Conservation (phyloP, 2,888 invertebrate species). For the Synergus gifuensis region DNA sequence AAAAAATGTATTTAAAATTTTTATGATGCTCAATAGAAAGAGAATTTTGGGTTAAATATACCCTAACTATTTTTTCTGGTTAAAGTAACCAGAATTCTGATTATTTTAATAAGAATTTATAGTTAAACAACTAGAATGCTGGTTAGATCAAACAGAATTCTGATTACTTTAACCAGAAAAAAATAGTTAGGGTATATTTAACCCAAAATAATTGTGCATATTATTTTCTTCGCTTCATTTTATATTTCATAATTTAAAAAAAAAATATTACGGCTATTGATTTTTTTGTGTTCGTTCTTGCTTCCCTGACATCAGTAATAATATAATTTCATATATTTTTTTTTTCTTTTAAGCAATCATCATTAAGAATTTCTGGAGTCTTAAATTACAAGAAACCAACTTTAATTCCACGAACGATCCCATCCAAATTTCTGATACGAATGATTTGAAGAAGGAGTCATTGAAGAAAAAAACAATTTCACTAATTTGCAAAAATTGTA, state of each 20-base stretch:
- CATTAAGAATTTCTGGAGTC: neutral
- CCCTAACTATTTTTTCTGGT: no score
- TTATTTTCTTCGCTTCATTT: neutral
- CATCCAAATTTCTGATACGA: neutral
- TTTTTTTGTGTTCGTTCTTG: no score
- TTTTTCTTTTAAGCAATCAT: neutral
- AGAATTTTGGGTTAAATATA: no score
- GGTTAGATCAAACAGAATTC: no score
- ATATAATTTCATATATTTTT: neutral
- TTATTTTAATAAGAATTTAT: no score
- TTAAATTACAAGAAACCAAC: neutral
- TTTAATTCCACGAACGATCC: neutral
- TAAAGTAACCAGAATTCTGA: no score
- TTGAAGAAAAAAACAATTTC: neutral
- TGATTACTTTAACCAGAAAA: no score
- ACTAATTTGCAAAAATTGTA: neutral
- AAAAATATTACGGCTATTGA: no score
- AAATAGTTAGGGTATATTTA: no score
- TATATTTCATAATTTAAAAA: neutral
- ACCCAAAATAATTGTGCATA: no score
- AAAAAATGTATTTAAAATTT: neutral
- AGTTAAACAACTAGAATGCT: no score
- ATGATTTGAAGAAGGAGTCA: neutral
- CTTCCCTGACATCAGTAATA: no score
- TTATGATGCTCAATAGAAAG: neutral